phyloP scores from a whole-genome alignment of 2,797 vertebrate genomes.

The Microctenopoma stevenorrisi region DNA sequence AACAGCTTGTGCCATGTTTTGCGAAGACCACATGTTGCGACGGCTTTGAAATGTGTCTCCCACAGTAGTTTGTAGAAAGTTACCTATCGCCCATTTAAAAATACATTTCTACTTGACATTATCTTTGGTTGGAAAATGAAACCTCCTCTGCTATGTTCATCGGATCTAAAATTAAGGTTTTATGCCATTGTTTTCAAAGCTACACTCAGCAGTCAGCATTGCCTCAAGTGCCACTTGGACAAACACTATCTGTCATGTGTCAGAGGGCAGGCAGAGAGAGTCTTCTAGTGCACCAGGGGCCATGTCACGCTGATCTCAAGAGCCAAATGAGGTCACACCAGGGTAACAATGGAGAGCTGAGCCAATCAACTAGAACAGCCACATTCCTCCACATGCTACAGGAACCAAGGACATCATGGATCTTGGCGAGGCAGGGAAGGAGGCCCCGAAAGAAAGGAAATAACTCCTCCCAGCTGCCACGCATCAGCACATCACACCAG shows the following conservation, averaged over 20 bases:
- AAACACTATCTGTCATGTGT: constrained; percentile 55
- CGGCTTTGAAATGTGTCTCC: constrained; percentile 2
- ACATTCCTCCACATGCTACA: constrained; percentile 65
- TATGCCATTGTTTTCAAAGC: constrained; percentile 12
- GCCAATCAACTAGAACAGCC: constrained; percentile 59
- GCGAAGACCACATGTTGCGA: constrained; percentile 20
- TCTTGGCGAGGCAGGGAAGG: constrained; percentile 26
- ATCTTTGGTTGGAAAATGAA: constrained; percentile 1
- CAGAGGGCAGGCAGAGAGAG: constrained; percentile 38
- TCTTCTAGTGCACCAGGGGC: constrained; percentile 40
- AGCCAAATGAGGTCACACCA: constrained; percentile 66
- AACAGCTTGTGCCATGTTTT: constrained; percentile 39
- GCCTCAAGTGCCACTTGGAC: constrained; percentile 42
- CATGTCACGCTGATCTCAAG: constrained; percentile 53
- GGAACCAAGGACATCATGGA: constrained; percentile 52
- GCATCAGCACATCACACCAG: constrained; percentile 73
- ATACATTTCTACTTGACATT: not conserved
- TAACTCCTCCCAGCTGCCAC: constrained; percentile 63
- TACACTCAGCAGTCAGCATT: constrained; percentile 18
- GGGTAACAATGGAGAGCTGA: constrained; percentile 49
- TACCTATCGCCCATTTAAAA: not conserved
- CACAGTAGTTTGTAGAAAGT: not conserved
- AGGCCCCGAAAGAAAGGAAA: constrained; percentile 42
- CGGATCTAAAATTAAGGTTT: constrained; percentile 20
- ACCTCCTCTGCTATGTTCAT: constrained; percentile 2